These are phyloP conservation scores for Conopomorpha cramerella DNA, from an alignment of 1,140 invertebrate species.

Conservation along the genomic window DNA sequence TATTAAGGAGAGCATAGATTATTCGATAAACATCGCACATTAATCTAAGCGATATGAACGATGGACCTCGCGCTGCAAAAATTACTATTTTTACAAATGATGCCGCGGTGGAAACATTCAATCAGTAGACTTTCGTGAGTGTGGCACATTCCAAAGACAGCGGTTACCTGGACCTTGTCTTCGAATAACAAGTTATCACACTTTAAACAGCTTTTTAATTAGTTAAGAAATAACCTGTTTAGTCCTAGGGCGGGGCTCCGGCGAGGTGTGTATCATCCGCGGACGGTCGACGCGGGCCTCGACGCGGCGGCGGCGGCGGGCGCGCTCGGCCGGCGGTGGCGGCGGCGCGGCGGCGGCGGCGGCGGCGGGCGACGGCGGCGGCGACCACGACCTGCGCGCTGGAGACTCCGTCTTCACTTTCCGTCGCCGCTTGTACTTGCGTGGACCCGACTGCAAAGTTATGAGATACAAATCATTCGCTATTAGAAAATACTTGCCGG, in stretches of 20 bases:
- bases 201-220: too few relatives aligned
- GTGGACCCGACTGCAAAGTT: conserved; percentile 64
- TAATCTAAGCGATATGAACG: too few relatives aligned
- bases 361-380: conserved; percentile 13
- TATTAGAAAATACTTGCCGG: too few relatives aligned
- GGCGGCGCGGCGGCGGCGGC: conserved; percentile 9
- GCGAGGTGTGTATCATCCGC: background rate
- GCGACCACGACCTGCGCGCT: conserved; percentile 18
- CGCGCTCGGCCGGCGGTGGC: conserved; percentile 2
- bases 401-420: conserved; percentile 67
- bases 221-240: conserved; percentile 27
- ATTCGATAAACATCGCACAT: too few relatives aligned
- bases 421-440: conserved; percentile 78
- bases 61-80: too few relatives aligned
- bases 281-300: conserved; percentile 1
- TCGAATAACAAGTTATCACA: too few relatives aligned
- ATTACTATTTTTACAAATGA: too few relatives aligned
- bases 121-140: too few relatives aligned
- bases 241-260: conserved; percentile 54
- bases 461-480: background rate
- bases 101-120: too few relatives aligned
- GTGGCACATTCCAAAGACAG: too few relatives aligned
- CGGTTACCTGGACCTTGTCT: too few relatives aligned
- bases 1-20: too few relatives aligned
- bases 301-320: conserved; percentile 6